Evolutionary conservation across 1,140 invertebrate genomes (phyloP).

Genomic region (Aricia agestis): DNA sequence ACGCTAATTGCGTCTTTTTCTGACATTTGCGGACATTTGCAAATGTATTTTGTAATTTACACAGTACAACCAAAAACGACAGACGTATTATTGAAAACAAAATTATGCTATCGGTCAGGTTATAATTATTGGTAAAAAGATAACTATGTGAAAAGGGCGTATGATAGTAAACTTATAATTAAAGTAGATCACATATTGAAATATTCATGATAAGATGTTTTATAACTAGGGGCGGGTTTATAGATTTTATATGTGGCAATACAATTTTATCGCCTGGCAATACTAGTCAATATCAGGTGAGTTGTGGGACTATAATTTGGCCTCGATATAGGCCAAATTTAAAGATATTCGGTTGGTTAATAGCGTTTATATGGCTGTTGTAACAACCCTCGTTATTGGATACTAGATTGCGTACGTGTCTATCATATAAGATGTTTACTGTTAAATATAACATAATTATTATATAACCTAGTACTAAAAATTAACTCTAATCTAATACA

Average conservation of each 20-base stretch:
- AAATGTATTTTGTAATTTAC: too few species aligned
- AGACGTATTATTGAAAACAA: too few species aligned
- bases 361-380: neutral
- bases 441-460: neutral
- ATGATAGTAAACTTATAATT: neutral
- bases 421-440: neutral
- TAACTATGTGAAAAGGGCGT: neutral
- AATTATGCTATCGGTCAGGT: too few species aligned
- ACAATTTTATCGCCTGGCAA: conserved; percentile 12
- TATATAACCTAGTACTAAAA: too few species aligned
- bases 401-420: neutral
- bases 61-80: too few species aligned
- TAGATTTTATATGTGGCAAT: conserved; percentile 2
- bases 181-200: neutral
- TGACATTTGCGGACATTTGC: too few species aligned
- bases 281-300: conserved; percentile 12
- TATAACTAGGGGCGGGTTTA: conserved; percentile 4
- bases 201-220: conserved; percentile 13
- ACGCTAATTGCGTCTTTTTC: too few species aligned
- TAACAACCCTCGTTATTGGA: neutral
- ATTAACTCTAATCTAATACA: too few species aligned
- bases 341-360: neutral
- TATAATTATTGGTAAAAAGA: too few species aligned
- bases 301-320: neutral
- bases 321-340: conserved; percentile 2